phyloP scores from a whole-genome alignment of 2,888 invertebrate genomes.

The Hydraecia micacea region DNA sequence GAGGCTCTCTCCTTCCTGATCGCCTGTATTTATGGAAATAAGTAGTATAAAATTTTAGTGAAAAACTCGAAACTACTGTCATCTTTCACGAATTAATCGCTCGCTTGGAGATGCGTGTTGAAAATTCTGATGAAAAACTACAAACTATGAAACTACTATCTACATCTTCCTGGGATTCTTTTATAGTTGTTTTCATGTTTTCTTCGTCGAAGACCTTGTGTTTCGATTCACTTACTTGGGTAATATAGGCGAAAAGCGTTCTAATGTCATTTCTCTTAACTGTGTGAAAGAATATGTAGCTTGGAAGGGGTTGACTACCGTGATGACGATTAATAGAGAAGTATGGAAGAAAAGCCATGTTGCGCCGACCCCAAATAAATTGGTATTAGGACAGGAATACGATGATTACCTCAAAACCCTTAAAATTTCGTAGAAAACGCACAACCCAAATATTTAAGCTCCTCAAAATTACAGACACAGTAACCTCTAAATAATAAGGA shows the following conservation, averaged over 20 bases:
- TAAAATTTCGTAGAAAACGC: background rate
- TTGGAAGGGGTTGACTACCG: background rate
- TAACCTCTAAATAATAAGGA: background rate
- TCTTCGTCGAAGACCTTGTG: no score
- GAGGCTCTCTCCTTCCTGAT: no score
- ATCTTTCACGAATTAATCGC: background rate
- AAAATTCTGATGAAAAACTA: background rate
- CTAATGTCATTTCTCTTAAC: background rate
- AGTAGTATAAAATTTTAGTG: background rate
- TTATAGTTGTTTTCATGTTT: no score
- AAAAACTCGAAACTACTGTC: background rate
- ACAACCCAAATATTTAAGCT: conserved; percentile 1
- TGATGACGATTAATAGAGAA: background rate
- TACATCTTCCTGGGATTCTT: background rate
- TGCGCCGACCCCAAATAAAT: background rate
- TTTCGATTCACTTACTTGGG: background rate
- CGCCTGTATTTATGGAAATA: background rate
- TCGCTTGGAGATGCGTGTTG: background rate
- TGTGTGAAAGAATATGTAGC: background rate
- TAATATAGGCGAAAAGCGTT: background rate
- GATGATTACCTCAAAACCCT: background rate
- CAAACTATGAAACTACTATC: background rate
- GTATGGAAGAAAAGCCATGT: background rate
- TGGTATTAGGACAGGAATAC: background rate
- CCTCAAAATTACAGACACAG: conserved; percentile 8